A percentile compares a stretch with the other conserved stretches of the same genome.
Conservation (phyloP, 2,113 vertebrate species). For the Mugil cephalus region DNA sequence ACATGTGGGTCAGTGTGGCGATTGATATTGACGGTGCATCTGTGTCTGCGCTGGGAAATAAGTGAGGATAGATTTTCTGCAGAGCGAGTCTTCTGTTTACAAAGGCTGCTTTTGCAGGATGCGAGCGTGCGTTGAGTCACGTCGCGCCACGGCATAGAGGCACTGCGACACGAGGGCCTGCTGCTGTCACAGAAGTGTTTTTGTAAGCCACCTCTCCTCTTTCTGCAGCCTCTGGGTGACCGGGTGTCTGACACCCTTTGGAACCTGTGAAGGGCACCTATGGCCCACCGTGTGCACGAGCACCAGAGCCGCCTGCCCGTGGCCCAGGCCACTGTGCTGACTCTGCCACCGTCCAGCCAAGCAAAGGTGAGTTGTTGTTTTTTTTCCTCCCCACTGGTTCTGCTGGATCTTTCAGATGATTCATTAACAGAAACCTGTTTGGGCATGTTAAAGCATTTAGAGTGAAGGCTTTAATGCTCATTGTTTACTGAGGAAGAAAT, state of each 20-base stretch:
- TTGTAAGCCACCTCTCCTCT: neutral
- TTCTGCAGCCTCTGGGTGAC: constrained; percentile 6
- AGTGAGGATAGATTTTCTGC: neutral
- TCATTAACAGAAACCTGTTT: neutral
- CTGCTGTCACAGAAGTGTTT: neutral
- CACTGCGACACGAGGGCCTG: constrained; percentile 15
- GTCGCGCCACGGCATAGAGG: neutral
- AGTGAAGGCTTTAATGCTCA: neutral
- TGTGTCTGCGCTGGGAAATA: neutral
- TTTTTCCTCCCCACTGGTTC: neutral
- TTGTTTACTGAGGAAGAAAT: neutral
- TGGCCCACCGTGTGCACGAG: constrained; percentile 91
- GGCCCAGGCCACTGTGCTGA: constrained; percentile 83
- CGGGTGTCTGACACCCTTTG: constrained; percentile 3
- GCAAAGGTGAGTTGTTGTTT: constrained; percentile 61
- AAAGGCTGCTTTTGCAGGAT: constrained; percentile 6
- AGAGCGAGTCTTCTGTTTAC: constrained; percentile 50
- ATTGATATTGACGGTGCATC: neutral
- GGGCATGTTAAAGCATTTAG: neutral
- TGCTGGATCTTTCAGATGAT: neutral
- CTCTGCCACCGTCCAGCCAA: constrained; percentile 74
- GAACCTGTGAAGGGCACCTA: constrained; percentile 69
- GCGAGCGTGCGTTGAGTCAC: constrained; percentile 30
- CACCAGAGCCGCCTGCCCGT: constrained; percentile 79
- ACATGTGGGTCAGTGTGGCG: neutral